phyloP scores from a whole-genome alignment of 2,113 vertebrate genomes.

The Toxotes chatareus region DNA sequence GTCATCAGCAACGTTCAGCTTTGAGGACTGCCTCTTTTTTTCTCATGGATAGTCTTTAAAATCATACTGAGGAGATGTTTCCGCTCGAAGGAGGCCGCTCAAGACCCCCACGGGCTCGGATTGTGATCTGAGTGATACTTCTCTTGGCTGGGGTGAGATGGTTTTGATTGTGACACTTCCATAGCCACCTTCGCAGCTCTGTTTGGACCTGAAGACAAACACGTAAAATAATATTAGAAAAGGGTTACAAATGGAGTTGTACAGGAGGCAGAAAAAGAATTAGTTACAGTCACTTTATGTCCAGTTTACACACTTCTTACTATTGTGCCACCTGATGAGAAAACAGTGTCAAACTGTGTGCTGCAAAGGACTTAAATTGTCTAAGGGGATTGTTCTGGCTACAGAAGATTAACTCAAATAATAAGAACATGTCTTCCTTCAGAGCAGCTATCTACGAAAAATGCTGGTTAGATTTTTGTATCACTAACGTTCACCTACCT shows the following conservation, averaged over 20 bases:
- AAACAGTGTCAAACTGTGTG: neutral
- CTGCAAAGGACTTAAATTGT: no score
- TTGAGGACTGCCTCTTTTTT: constrained; percentile 10
- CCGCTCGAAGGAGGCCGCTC: constrained; percentile 70
- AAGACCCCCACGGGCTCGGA: constrained; percentile 79
- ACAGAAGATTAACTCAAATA: neutral
- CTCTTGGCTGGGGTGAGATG: constrained; percentile 80
- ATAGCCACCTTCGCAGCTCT: constrained; percentile 85
- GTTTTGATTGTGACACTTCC: constrained; percentile 81
- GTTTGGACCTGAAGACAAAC: constrained; percentile 83
- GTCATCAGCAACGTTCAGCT: constrained; percentile 24
- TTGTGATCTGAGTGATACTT: constrained; percentile 83
- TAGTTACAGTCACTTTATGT: neutral
- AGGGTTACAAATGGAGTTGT: neutral
- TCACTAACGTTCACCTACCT: constrained; percentile 84
- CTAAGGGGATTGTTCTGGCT: no score
- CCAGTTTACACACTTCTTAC: neutral
- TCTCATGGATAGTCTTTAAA: neutral
- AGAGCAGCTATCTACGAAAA: neutral
- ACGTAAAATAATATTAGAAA: neutral
- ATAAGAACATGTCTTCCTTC: neutral
- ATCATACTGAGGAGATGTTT: constrained; percentile 76
- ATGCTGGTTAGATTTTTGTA: constrained; percentile 1
- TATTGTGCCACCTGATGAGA: neutral
- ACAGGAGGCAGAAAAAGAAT: neutral